Evolutionary conservation across 1,140 invertebrate species (phyloP).

Genomic region (Neelides sp.): DNA sequence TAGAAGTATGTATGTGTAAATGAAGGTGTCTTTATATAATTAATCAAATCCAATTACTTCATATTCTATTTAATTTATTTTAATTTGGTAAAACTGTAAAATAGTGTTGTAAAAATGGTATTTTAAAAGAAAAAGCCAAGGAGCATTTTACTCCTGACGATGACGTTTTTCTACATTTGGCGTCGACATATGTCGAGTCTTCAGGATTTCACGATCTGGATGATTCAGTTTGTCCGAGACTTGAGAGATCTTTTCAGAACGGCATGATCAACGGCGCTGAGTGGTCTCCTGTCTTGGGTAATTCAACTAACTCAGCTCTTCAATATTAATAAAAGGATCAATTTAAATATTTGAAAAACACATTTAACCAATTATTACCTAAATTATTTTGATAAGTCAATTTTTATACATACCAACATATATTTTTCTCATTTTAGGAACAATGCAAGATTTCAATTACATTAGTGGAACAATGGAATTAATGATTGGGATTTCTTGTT

Average conservation of each 20-base stretch:
- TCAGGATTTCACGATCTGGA: constrained; percentile 20
- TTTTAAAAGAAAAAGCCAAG: too few species aligned
- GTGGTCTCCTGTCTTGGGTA: constrained; percentile 39
- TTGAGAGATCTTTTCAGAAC: constrained; percentile 35
- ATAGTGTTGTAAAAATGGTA: not conserved
- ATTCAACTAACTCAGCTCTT: not conserved
- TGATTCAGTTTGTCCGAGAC: constrained; percentile 32
- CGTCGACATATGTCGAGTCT: constrained; percentile 41
- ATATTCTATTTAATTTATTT: not conserved
- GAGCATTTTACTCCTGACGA: constrained; percentile 45
- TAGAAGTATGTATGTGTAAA: constrained; percentile 1
- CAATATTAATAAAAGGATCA: not conserved
- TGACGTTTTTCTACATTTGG: constrained; percentile 42
- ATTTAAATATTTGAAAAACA: not conserved
- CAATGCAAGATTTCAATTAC: constrained; percentile 30
- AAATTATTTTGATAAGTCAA: not conserved
- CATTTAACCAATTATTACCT: not conserved
- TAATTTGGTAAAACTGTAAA: not conserved
- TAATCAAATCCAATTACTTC: too few species aligned
- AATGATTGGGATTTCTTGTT: constrained; percentile 22
- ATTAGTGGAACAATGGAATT: constrained; percentile 20
- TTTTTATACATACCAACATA: not conserved
- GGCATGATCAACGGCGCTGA: constrained; percentile 41
- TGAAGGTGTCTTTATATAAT: too few species aligned
- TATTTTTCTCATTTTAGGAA: constrained; percentile 13